A percentile compares a stretch with the other conserved stretches of the same genome.
Evolutionary conservation across 2,888 invertebrate species (phyloP).

Genomic region (Tyria jacobaeae): DNA sequence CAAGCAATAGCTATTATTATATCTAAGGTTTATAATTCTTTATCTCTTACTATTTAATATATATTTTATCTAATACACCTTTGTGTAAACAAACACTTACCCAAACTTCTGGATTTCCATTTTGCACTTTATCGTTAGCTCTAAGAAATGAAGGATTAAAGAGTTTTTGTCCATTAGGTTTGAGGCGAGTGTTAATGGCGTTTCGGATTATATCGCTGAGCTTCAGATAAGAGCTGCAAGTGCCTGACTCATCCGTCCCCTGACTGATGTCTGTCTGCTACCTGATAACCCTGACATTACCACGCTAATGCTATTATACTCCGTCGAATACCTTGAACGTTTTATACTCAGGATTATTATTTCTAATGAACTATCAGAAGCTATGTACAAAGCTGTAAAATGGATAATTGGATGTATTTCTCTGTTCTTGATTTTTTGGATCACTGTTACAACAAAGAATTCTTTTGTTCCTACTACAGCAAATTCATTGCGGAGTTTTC

Average conservation of each 20-base stretch:
- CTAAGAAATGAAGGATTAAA: slow-evolving; percentile 76
- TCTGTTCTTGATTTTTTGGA: slow-evolving; percentile 28
- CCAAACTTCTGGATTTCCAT: slow-evolving; percentile 54
- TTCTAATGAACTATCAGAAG: slow-evolving; percentile 21
- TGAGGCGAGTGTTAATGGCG: slow-evolving; percentile 82
- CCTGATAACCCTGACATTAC: slow-evolving; percentile 66
- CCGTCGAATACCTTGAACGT: slow-evolving; percentile 46
- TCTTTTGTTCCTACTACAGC: slow-evolving; percentile 47
- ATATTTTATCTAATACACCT: not conserved
- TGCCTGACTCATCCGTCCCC: slow-evolving; percentile 70
- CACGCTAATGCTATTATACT: slow-evolving; percentile 51
- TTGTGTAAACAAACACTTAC: slow-evolving; percentile 31
- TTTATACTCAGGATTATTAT: slow-evolving; percentile 20
- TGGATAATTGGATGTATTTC: slow-evolving; percentile 27
- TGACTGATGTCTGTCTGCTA: slow-evolving; percentile 76
- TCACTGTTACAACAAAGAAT: slow-evolving; percentile 45
- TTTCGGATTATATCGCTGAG: slow-evolving; percentile 76
- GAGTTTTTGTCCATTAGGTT: slow-evolving; percentile 83
- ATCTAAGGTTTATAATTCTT: not conserved
- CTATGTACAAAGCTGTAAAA: slow-evolving; percentile 18
- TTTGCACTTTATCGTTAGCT: slow-evolving; percentile 69
- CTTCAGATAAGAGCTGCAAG: slow-evolving; percentile 68
- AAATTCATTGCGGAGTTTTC: slow-evolving; percentile 36
- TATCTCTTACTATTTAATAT: not conserved
- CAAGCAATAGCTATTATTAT: no score